Base-by-base conservation (phyloP, 2,797 vertebrate genomes). In the Hippocampus kuda region DNA sequence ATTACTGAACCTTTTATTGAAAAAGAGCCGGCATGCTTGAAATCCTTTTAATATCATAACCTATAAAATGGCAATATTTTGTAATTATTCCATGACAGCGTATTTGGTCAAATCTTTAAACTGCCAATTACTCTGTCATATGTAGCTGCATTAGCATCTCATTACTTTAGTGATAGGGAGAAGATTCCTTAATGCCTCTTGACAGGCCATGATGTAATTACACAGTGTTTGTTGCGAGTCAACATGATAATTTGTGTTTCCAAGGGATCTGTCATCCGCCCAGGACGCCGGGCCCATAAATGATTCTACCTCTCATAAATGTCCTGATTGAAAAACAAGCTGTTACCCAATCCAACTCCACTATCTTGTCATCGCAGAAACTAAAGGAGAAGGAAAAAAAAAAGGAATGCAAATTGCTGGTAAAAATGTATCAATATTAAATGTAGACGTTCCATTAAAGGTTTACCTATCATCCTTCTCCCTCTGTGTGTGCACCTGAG, bases 191-290 rank as follows among this genome's bases (percentile, higher is more conserved):
- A 87, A 87, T 87, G 83, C 81, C 70, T 86, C 79, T 80, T 81
- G 85, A 86, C 86, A 87, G 85, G 87, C 82, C 83, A 81, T 88
- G 87, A 87, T 88, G 86, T 88, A 88, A 87, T 87, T 89, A 86
- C 85, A 84, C 85, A 83, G 78, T 87, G 85, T 89, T 87, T 89
- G 87, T 87, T 87, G 85, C 85, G 67, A 88, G 86, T 88, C 87
- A 86, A 89, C 85, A 87, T 81, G 85, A 88, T 88, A 84, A 86
- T 89, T 89, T 85, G 81, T 86, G 87, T 85, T 89, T 87, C 83
- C 77, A 66, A 87, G 83, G 82, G 85, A 88, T 86, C 83, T 83
- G 85, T 87, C 87, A 84, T 79, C 77, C 75, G 76, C 83, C 78
- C 74, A 74, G 81, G 85, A 87, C 69, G 79, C 81, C n/a, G 74